A percentile compares a stretch with the other conserved stretches of the same genome.
phyloP scores from a whole-genome alignment of 2,888 invertebrate species.

The Pardosa pseudoannulata region DNA sequence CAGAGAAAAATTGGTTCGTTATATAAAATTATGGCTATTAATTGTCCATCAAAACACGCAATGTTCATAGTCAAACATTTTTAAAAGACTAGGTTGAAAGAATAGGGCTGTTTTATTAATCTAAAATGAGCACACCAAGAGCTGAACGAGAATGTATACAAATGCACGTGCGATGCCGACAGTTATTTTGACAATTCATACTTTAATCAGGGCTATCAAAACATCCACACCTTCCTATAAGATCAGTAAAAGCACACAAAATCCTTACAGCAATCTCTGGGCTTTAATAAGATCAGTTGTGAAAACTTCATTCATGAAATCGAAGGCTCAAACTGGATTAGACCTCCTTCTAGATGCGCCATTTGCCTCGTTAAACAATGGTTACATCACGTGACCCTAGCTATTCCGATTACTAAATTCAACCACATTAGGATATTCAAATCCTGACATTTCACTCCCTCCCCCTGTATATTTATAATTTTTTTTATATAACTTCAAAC shows the following conservation, averaged over 20 bases:
- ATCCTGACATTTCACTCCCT: too few species aligned
- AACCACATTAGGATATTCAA: too few species aligned
- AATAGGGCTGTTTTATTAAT: background rate
- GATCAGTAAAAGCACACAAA: slow-evolving; percentile 6
- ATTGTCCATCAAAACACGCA: too few species aligned
- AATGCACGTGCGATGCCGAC: slow-evolving; percentile 69
- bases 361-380: slow-evolving; percentile 71
- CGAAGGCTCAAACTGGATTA: slow-evolving; percentile 42
- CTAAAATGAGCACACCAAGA: background rate
- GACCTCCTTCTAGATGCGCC: slow-evolving; percentile 64
- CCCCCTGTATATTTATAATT: too few species aligned
- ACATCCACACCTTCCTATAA: background rate
- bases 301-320: slow-evolving; percentile 66
- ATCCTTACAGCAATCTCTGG: slow-evolving; percentile 12
- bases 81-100: background rate
- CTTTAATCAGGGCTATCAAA: background rate
- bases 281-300: background rate
- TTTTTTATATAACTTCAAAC: too few species aligned
- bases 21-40: background rate
- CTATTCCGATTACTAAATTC: slow-evolving; percentile 34
- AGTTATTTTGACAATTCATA: slow-evolving; percentile 40
- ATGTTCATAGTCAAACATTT: background rate
- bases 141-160: slow-evolving; percentile 55
- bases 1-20: background rate
- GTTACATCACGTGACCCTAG: slow-evolving; percentile 68